Percentiles rank a stretch among this genome's conserved stretches.
phyloP scores from a whole-genome alignment of 1,140 invertebrate species.

The Camponotus pennsylvanicus region DNA sequence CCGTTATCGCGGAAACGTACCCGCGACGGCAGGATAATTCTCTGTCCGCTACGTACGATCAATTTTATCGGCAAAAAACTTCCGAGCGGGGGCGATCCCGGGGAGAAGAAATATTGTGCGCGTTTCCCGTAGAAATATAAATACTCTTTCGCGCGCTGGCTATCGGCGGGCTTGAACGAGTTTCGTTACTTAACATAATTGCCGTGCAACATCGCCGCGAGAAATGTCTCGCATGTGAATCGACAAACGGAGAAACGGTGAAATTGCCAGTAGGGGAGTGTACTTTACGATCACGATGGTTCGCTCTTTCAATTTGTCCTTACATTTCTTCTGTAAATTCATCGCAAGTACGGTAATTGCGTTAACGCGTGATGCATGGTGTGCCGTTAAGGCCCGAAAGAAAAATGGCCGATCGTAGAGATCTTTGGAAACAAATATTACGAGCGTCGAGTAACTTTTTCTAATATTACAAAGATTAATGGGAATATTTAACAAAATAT shows the following conservation, averaged over 20 bases:
- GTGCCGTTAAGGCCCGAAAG: slow-evolving; percentile 52
- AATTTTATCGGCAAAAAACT: slow-evolving; percentile 58
- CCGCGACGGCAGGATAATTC: slow-evolving; percentile 53
- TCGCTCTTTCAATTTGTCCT: slow-evolving; percentile 52
- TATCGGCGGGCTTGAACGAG: slow-evolving; percentile 50
- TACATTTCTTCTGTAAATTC: slow-evolving; percentile 44
- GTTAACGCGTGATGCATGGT: slow-evolving; percentile 46
- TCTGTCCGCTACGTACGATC: slow-evolving; percentile 51
- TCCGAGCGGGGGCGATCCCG: slow-evolving; percentile 13
- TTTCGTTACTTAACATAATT: slow-evolving; percentile 62
- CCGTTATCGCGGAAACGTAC: slow-evolving; percentile 56
- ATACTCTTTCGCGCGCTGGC: slow-evolving; percentile 15
- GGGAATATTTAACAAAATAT: slow-evolving; percentile 31
- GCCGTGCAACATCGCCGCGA: slow-evolving; percentile 23
- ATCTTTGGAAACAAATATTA: slow-evolving; percentile 21
- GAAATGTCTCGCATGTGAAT: slow-evolving; percentile 36
- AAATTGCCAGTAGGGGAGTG: not conserved
- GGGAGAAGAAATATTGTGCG: not conserved
- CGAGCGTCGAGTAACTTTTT: not conserved
- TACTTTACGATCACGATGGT: slow-evolving; percentile 48
- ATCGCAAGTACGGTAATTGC: slow-evolving; percentile 57
- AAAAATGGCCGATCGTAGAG: slow-evolving; percentile 14
- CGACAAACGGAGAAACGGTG: slow-evolving; percentile 30
- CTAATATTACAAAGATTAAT: slow-evolving; percentile 19
- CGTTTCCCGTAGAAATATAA: slow-evolving; percentile 46